phyloP scores from a whole-genome alignment of 2,888 invertebrate species.

The Ctenicera cuprea region DNA sequence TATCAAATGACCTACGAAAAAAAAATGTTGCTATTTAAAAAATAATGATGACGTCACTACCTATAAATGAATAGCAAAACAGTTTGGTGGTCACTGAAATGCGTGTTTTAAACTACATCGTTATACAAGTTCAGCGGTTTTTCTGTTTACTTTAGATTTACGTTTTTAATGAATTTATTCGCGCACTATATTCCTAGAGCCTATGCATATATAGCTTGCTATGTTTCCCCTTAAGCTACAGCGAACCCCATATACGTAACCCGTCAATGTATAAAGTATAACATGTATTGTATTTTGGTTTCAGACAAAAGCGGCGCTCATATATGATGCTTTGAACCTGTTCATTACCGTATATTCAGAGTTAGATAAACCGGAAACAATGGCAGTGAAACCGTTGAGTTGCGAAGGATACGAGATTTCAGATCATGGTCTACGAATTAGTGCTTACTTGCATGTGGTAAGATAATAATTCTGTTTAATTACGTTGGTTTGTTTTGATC shows the following conservation, averaged over 20 bases:
- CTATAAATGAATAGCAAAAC: no score
- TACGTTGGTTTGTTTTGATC: background rate
- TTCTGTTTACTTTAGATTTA: no score
- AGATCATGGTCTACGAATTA: slow-evolving; percentile 75
- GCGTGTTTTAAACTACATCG: no score
- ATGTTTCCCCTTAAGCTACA: background rate
- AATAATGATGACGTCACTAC: no score
- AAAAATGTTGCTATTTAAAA: no score
- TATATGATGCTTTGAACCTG: slow-evolving; percentile 82
- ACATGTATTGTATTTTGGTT: slow-evolving; percentile 58
- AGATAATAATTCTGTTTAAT: slow-evolving; percentile 58
- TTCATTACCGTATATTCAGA: slow-evolving; percentile 76
- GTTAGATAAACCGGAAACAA: slow-evolving; percentile 61
- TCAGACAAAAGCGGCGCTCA: slow-evolving; percentile 80
- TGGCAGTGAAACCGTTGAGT: slow-evolving; percentile 60
- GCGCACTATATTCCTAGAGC: no score
- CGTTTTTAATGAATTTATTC: no score
- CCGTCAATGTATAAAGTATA: slow-evolving; percentile 20
- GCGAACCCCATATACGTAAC: slow-evolving; percentile 23
- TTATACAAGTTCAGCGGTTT: no score
- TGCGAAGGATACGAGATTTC: slow-evolving; percentile 62
- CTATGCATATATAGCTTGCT: no score
- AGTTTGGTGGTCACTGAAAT: no score
- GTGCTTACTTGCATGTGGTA: slow-evolving; percentile 79
- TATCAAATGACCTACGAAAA: no score